phyloP scores from a whole-genome alignment of 2,113 vertebrate genomes.

The Daphoenositta chrysoptera region DNA sequence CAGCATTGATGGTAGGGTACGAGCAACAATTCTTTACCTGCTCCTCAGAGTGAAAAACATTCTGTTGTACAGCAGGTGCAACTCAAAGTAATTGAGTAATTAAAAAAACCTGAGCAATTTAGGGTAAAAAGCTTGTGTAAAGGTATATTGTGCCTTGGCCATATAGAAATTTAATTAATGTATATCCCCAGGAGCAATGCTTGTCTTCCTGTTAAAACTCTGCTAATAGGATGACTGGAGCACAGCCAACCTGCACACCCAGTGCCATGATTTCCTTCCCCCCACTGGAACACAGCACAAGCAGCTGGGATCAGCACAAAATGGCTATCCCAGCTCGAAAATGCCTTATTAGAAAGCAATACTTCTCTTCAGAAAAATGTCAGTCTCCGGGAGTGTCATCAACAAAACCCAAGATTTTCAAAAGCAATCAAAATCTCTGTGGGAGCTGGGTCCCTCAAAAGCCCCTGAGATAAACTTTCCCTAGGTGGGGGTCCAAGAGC shows the following conservation, averaged over 20 bases:
- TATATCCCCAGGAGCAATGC: slow-evolving; percentile 6
- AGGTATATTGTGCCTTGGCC: neutral
- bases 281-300: neutral
- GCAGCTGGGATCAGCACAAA: neutral
- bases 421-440: neutral
- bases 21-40: neutral
- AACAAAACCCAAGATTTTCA: neutral
- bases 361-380: neutral
- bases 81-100: neutral
- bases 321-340: neutral
- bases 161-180: slow-evolving; percentile 15
- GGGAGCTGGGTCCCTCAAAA: neutral
- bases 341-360: neutral
- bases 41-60: neutral
- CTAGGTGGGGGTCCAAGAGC: neutral
- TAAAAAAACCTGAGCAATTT: neutral
- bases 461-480: neutral
- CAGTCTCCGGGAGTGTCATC: neutral
- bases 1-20: neutral
- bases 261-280: neutral
- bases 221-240: neutral
- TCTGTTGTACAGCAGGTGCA: neutral
- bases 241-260: neutral
- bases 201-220: slow-evolving; percentile 15
- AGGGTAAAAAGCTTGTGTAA: neutral